Base-by-base conservation (phyloP, 2,113 vertebrate genomes). In the Tragelaphus scriptus region DNA sequence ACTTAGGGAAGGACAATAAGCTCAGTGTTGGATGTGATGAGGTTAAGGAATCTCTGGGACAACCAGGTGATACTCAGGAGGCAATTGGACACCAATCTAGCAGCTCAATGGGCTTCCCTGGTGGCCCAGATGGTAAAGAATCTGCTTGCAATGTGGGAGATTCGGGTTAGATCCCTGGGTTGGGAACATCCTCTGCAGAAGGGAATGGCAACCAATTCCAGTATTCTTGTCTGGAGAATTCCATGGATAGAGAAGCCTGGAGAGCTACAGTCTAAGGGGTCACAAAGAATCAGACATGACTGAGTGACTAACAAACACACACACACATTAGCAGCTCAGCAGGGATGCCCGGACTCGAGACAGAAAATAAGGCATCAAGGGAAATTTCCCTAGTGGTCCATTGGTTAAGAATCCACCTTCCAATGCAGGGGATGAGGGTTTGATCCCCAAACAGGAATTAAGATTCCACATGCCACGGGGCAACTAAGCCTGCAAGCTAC, bases 81-180 rank as follows among this genome's bases (percentile, higher is more conserved):
- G 82, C 49, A 7, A 40, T 0, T 26, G 44, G n/a, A 61, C 28
- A 19, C 23, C 56, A 55, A 3, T 8, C 3, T 1, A 77, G 36
- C 32, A 71, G 65, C 65, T 71, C n/a, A 21, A 6, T 36, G n/a
- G n/a, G 65, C n/a, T 36, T 71, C 17, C 17, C n/a, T 36, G 65
- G 9, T 71, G 65, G n/a, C 32, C 65, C 65, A 71, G 65, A 71
- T 36, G 17, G 65, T 36, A 11, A 71, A 36, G n/a, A 36, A 11
- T 36, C 65, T 36, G 65, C n/a, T n/a, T 36, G 65, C 19, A 71
- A 5, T 19, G n/a, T 11, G 17, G 65, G 65, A 71, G n/a, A 11
- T 17, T 17, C 9, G 2, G 65, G n/a, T 21, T 71, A 4, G 5
- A 0, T 21, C 65, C n/a, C 65, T 36, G 65, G 32, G 17, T 68